These are phyloP conservation scores for Ametastegia equiseti DNA, from an alignment of 2,888 invertebrate species.

Conservation along the genomic window DNA sequence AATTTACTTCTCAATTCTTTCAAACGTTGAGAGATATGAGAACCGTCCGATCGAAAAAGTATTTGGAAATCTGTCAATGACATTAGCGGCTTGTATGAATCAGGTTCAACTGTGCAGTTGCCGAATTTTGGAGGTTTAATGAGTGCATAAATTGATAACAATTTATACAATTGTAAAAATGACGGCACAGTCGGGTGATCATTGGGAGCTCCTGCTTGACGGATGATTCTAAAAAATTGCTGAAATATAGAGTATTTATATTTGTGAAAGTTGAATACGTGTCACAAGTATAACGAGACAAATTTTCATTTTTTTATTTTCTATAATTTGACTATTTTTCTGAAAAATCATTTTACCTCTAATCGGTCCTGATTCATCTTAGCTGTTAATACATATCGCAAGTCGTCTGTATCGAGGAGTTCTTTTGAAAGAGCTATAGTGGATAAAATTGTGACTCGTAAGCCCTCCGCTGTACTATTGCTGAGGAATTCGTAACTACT, in stretches of 20 bases:
- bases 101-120: constrained; percentile 2
- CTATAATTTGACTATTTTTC: constrained; percentile 8
- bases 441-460: constrained; percentile 55
- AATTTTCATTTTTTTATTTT: not conserved
- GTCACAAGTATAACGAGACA: not conserved
- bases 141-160: not conserved
- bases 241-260: not conserved
- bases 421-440: constrained; percentile 53
- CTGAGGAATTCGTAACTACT: constrained; percentile 52
- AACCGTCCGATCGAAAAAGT: not conserved
- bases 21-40: constrained; percentile 7
- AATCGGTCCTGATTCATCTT: constrained; percentile 59
- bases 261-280: not conserved
- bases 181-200: constrained; percentile 3
- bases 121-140: constrained; percentile 17
- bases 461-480: constrained; percentile 56
- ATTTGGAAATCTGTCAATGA: not conserved
- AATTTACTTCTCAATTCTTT: not conserved
- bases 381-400: constrained; percentile 54
- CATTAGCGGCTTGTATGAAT: not conserved
- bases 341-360: constrained; percentile 52
- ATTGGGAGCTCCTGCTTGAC: constrained; percentile 14
- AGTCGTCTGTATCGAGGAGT: constrained; percentile 50
- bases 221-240: constrained; percentile 27
- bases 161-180: constrained; percentile 25